Evolutionary conservation across 2,113 vertebrate species (phyloP).

Genomic region (Eonycteris spelaea): DNA sequence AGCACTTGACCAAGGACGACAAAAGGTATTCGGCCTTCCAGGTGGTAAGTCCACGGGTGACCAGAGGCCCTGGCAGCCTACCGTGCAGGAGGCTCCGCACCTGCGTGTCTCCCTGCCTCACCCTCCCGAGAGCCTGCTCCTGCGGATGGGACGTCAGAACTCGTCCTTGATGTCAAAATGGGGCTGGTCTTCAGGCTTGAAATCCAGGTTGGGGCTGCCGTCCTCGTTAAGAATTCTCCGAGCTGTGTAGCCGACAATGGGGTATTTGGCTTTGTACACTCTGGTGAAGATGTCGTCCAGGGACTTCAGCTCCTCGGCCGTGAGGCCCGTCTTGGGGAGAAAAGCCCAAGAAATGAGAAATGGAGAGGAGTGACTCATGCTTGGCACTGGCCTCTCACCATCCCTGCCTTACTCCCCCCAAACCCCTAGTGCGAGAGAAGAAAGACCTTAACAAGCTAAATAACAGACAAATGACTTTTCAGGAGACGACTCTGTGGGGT

Average conservation of each 20-base stretch:
- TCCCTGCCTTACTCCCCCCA: neutral
- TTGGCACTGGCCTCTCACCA: neutral
- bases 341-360: neutral
- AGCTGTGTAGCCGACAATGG: conserved; percentile 95
- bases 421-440: neutral
- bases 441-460: neutral
- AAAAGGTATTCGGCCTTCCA: neutral
- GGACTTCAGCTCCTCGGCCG: conserved; percentile 87
- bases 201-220: conserved; percentile 92
- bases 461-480: neutral
- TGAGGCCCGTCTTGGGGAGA: conserved; percentile 87
- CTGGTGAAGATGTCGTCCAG: conserved; percentile 91
- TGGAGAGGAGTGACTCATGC: neutral
- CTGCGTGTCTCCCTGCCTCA: neutral
- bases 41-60: rapidly evolving
- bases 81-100: neutral
- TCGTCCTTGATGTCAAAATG: conserved; percentile 93
- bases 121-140: neutral
- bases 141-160: conserved; percentile 81
- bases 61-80: neutral
- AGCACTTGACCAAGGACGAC: neutral
- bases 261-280: conserved; percentile 96
- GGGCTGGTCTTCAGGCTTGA: conserved; percentile 94
- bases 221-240: conserved; percentile 90
- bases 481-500: neutral